These are phyloP conservation scores for Buceros bicornis DNA, from an alignment of 2,797 vertebrate species.

Conservation along the genomic window DNA sequence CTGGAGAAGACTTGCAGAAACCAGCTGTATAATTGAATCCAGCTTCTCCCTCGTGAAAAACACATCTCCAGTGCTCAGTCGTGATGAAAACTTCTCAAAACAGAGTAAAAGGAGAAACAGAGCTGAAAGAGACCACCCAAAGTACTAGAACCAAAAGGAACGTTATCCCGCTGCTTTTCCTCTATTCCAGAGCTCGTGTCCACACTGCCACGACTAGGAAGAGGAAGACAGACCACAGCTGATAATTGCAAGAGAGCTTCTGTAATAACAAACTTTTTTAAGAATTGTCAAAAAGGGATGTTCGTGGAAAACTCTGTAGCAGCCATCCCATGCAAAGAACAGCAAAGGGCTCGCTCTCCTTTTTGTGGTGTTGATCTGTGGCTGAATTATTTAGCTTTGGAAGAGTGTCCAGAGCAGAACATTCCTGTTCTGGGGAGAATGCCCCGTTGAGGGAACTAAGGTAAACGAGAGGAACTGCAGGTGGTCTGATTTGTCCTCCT, in stretches of 20 bases:
- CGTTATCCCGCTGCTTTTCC: not conserved
- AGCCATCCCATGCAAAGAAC: slow-evolving; percentile 35
- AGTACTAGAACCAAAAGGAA: not conserved
- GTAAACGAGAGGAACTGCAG: not conserved
- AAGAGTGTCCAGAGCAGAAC: slow-evolving; percentile 39
- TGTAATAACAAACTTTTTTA: not conserved
- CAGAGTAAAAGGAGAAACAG: slow-evolving; percentile 1
- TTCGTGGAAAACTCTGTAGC: slow-evolving; percentile 20
- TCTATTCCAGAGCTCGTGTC: not conserved
- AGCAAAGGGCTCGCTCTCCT: slow-evolving; percentile 45
- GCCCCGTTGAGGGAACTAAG: slow-evolving; percentile 19
- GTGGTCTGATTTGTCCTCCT: slow-evolving; percentile 38
- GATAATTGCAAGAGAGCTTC: slow-evolving; percentile 28
- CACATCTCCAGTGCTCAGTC: not conserved
- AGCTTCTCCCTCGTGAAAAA: not conserved
- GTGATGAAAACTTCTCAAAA: not conserved
- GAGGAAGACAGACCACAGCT: not conserved
- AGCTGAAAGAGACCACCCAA: slow-evolving; percentile 57
- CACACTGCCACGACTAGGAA: not conserved
- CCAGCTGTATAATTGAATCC: slow-evolving; percentile 7
- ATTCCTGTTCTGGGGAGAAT: not conserved
- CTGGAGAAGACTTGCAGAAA: not conserved
- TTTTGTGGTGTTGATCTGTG: slow-evolving; percentile 47
- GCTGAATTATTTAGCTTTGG: not conserved
- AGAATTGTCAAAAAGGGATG: not conserved